Base-by-base conservation (phyloP, 2,888 invertebrate genomes). In the Mystacides longicornis region DNA sequence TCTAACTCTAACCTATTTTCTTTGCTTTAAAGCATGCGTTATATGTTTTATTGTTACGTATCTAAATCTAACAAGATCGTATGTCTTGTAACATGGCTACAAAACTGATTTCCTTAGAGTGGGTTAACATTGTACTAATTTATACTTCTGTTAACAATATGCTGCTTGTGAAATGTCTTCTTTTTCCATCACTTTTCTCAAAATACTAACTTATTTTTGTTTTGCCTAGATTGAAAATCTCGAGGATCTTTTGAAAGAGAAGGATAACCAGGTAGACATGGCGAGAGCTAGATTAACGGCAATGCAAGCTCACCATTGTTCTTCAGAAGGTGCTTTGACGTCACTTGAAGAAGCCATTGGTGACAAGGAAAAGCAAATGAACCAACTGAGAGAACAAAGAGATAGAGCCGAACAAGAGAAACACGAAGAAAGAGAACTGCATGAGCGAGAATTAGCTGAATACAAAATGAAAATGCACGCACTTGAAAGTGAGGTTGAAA, bases 201-300 rank as follows among this genome's bases (percentile, higher is more conserved):
- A 31, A 31, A 31, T 9, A 43, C 18, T 20, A 45, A 45, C 45
- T 21, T 19, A 21, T 22, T 59, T 60, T 55, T 51, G 62, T 52
- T 59, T 55, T 49, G 62, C 64, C 31, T 69, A 98, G 94, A 92
- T 98, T 68, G 98, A 99, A 76, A 96, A 95, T 71, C 78, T 98
- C 62, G 99, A 99, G 78, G 97, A 97, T 68, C 79, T 95, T 52
- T 79, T 99, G 51, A 93, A 94, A 74, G 99, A 99, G 70, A 98
- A 97, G 75, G 98, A 99, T 70, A 93, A 93, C 73, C 96, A 97
- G 79, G 90, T 99, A 54, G 93, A 95, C 66, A 92, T 93, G 89
- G 92, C 94, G 1, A 79, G 94, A 63, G 93, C 93, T 27, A 81
- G 94, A 64, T 72, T 92, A 50, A 89, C 91, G 49, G 92, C 94